Evolutionary conservation across 2,797 vertebrate genomes (phyloP).

Genomic region (Xyrichtys novacula): DNA sequence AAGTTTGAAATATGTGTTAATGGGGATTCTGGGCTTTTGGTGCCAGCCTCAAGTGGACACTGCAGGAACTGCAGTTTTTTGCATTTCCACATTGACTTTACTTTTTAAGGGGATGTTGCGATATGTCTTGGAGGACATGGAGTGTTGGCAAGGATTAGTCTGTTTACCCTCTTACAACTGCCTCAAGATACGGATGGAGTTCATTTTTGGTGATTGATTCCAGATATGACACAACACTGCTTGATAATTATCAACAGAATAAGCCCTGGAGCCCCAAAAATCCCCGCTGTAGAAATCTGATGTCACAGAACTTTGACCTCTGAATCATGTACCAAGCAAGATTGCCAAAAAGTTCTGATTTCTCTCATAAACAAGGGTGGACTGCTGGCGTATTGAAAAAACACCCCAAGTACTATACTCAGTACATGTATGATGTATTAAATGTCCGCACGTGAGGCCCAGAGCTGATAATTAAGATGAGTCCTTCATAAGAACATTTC

Average conservation of each 20-base stretch:
- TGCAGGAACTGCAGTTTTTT: too few relatives aligned
- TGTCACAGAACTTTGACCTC: conserved; percentile 70
- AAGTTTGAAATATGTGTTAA: too few relatives aligned
- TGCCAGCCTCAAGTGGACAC: too few relatives aligned
- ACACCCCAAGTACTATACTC: neutral
- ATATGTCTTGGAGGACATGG: too few relatives aligned
- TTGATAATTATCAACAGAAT: conserved; percentile 73
- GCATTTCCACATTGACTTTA: too few relatives aligned
- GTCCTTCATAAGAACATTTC: too few relatives aligned
- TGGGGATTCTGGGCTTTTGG: too few relatives aligned
- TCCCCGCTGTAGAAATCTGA: conserved; percentile 56
- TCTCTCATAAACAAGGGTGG: conserved; percentile 9
- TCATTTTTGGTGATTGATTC: conserved; percentile 44
- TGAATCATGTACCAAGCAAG: conserved; percentile 56
- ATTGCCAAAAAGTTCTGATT: conserved; percentile 41
- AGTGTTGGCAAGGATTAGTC: neutral
- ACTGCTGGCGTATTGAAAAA: neutral
- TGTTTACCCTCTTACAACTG: conserved; percentile 22
- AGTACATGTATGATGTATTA: too few relatives aligned
- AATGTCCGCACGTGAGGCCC: too few relatives aligned
- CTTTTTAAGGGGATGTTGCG: too few relatives aligned
- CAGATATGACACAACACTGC: conserved; percentile 61
- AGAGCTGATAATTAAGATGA: too few relatives aligned
- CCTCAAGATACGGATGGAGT: conserved; percentile 35
- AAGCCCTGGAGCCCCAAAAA: conserved; percentile 36